These are phyloP conservation scores for Scolopax bukidnonensis DNA, from an alignment of 2,797 vertebrate genomes.

Conservation along the genomic window DNA sequence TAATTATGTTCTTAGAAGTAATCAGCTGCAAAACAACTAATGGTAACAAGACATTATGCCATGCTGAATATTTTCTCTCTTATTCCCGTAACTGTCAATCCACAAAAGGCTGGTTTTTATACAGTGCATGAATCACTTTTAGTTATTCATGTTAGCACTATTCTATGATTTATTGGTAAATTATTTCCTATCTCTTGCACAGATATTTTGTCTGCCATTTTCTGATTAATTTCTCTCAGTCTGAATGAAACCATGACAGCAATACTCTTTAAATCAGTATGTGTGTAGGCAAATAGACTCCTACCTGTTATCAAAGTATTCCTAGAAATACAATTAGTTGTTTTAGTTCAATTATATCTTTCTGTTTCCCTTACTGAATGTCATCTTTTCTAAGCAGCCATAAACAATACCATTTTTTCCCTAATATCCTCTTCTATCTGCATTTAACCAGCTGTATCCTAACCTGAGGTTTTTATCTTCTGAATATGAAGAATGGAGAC, in stretches of 20 bases:
- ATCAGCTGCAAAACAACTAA: conserved; percentile 73
- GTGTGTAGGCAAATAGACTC: conserved; percentile 33
- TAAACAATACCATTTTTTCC: neutral
- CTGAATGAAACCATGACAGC: conserved; percentile 41
- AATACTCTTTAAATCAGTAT: conserved; percentile 67
- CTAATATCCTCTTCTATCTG: neutral
- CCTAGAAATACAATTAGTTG: conserved; percentile 58
- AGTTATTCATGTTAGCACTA: conserved; percentile 67
- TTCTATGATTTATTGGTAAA: conserved; percentile 73
- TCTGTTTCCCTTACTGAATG: neutral
- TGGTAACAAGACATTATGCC: conserved; percentile 59
- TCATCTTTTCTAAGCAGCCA: conserved; percentile 19
- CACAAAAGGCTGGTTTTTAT: conserved; percentile 67
- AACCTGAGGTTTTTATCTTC: neutral
- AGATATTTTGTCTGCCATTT: conserved; percentile 63
- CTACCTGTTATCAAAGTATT: conserved; percentile 22
- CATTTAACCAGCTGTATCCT: neutral
- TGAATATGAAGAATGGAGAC: conserved; percentile 31
- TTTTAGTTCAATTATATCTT: conserved; percentile 21
- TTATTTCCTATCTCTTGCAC: conserved; percentile 70
- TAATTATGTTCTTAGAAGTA: conserved; percentile 77
- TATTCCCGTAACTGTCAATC: conserved; percentile 73
- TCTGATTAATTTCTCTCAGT: conserved; percentile 68
- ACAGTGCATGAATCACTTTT: conserved; percentile 70
- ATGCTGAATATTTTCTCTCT: conserved; percentile 74